Evolutionary conservation across 2,888 invertebrate species (phyloP), one percentile per base, ranked within the genome.

Genomic region (Drosophila ustulata): DNA sequence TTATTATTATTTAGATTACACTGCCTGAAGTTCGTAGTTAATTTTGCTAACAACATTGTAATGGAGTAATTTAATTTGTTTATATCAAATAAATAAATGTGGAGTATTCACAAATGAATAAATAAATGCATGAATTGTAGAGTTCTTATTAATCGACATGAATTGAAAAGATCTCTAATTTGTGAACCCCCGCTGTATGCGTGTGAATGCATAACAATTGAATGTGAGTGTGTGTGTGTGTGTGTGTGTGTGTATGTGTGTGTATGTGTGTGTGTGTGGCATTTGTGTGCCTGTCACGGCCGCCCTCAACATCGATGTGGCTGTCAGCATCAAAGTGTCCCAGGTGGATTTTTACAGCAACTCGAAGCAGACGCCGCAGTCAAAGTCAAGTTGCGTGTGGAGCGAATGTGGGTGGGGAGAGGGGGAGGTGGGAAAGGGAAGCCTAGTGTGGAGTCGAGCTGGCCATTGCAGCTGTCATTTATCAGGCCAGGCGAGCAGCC

Each of bases 401-500:
- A 28, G 23, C 4, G 25, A 25, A 11, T 18, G 39, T 3, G 11
- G 3, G 25, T 9, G 13, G 1, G 11, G 18, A 9, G 26, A 45
- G 11, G 7, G 4, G 1, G 9, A 3, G 9, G 11, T 25, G 25
- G 45, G n/a, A 5, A 3, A 41, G 5, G 9, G 18, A 25, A n/a
- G 9, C 1, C 8, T 49, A 50, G 23, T 7, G 51, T 4, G 25
- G 2, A 25, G 71, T 62, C 64, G 65, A 47, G 49, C 56, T 70
- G 76, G 47, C 74, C 68, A 70, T 58, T 79, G 74, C 79, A 78
- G 65, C 68, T 82, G 81, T 82, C 81, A 81, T 72, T 78, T 81
- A 70, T 83, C 81, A 78, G 73, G 61, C 59, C 32, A 46, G 52
- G 52, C 70, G 50, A 47, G 53, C 18, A 13, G 49, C 25, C 23